These are phyloP conservation scores for Argopecten irradians DNA, from an alignment of 1,140 invertebrate genomes.

Conservation along the genomic window DNA sequence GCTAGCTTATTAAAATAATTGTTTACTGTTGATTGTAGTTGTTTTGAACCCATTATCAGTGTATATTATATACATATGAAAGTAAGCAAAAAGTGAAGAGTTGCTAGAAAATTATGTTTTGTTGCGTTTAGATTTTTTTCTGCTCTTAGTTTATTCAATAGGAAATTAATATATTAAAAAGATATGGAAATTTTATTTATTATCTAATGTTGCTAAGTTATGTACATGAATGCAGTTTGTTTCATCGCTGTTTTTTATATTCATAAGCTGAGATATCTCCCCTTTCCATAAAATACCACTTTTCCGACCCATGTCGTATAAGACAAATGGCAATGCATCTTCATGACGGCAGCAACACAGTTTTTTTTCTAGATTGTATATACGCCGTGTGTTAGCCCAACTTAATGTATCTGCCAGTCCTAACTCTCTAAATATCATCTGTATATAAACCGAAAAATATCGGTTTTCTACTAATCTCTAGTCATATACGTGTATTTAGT, in stretches of 20 bases:
- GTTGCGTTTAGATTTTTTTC: too few relatives aligned
- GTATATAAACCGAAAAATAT: background rate
- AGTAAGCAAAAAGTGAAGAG: too few relatives aligned
- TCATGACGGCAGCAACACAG: constrained; percentile 1
- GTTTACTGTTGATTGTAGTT: too few relatives aligned
- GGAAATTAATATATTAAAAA: too few relatives aligned
- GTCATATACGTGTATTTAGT: background rate
- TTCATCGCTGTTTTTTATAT: background rate
- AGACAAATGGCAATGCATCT: constrained; percentile 1
- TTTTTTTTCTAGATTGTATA: background rate
- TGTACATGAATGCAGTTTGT: background rate
- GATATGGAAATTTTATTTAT: too few relatives aligned
- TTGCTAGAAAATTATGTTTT: too few relatives aligned
- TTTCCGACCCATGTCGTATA: background rate
- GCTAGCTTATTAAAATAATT: too few relatives aligned
- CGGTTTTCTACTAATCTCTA: background rate
- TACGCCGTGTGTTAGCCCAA: background rate
- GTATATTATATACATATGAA: too few relatives aligned
- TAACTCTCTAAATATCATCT: background rate
- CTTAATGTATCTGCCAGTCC: background rate
- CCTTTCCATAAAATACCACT: background rate
- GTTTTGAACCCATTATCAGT: too few relatives aligned
- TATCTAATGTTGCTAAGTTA: background rate
- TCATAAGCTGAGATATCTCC: background rate
- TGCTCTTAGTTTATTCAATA: too few relatives aligned